Conservation (phyloP, 2,113 vertebrate species). For the Pangasianodon hypophthalmus region DNA sequence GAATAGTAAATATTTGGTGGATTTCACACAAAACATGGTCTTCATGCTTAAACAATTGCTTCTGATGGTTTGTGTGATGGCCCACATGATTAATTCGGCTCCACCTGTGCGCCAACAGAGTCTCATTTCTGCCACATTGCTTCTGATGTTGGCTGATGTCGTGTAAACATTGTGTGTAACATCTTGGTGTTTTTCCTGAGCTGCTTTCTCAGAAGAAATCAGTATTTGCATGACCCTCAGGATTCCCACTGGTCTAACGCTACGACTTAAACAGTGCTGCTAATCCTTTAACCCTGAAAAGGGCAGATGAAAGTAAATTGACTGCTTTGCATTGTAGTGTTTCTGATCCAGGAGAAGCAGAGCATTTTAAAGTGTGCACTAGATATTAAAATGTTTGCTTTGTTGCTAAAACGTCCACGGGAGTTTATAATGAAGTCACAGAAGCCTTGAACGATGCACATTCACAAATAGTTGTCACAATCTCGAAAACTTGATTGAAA, state of each 20-base stretch:
- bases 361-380: neutral
- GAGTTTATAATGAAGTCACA: neutral
- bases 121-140: neutral
- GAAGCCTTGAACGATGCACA: neutral
- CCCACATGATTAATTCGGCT: neutral
- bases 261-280: neutral
- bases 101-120: no score
- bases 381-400: constrained; percentile 18
- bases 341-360: neutral
- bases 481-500: neutral
- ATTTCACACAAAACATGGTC: neutral
- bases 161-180: neutral
- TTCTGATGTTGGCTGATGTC: neutral
- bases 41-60: neutral
- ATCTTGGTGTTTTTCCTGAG: neutral
- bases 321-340: neutral
- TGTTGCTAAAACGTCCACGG: neutral
- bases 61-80: neutral
- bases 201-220: neutral
- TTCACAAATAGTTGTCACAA: neutral
- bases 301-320: constrained; percentile 1
- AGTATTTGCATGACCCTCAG: neutral
- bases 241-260: neutral
- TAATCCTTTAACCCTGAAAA: constrained; percentile 26
- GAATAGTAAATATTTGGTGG: neutral